Base-by-base conservation (phyloP, 1,140 invertebrate species). In the Hesperophylax magnus region DNA sequence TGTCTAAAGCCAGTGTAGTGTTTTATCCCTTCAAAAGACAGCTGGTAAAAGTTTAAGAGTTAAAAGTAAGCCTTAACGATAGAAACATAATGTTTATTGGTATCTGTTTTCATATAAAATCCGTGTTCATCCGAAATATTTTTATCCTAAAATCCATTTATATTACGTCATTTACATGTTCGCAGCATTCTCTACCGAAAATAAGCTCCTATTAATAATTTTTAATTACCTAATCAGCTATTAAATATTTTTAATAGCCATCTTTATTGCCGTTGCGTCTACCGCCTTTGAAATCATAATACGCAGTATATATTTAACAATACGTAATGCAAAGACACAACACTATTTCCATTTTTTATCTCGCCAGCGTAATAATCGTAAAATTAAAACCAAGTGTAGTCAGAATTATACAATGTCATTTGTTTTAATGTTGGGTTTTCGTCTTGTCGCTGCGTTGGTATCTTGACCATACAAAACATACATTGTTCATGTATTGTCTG, bases 181-280 rank as follows among this genome's bases (percentile, higher is more conserved):
- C 54, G 54, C 20, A 58, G 3, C 54, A 58, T 58, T 58, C 54
- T 58, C 54, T 6, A 58, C 17, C 54, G 54, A 58, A 56, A 58
- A 58, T 58, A 58, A 58, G 17, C 20, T 1, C 54, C 54, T 58
- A 39, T 39, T 39, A 39, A 39, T 39, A 39, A 39, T 34, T 65
- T 65, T 27, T 65, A 65, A 60, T 27, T 22, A 27, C 5, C 61
- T 31, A 27, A 65, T 24, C 20, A 34, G 61, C 17, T 27, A 27
- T 24, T 24, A 22, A 65, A 65, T 17, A 65, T 39, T 65, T 65
- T 27, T 65, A 65, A 65, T 65, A 17, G 17, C 61, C 24, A 31
- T 65, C 61, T 65, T 65, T 65, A 65, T 65, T n/a, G 61, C 27
- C 14, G 17, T 31, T 14, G 7, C 17, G 14, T 27, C 34, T 17